A percentile compares a stretch with the other conserved stretches of the same genome.
These are phyloP conservation scores for Drosophila mimica DNA, from an alignment of 2,888 invertebrate species.

Conservation along the genomic window DNA sequence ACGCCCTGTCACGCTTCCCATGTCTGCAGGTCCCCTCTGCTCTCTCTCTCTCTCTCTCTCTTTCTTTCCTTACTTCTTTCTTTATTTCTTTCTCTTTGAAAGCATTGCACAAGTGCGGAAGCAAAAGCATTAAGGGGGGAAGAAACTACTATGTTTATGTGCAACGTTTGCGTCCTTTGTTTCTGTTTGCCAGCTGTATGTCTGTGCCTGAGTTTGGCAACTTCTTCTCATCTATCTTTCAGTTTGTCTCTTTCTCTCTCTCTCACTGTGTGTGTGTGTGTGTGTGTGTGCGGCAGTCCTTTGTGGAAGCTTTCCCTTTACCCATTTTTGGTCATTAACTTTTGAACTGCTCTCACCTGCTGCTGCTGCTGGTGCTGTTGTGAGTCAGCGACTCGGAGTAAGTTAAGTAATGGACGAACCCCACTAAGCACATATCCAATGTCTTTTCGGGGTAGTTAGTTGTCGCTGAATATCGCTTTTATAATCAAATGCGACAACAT, in stretches of 20 bases:
- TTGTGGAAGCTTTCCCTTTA: slow-evolving; percentile 44
- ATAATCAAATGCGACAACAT: slow-evolving; percentile 56
- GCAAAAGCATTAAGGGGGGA: slow-evolving; percentile 67
- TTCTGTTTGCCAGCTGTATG: slow-evolving; percentile 44
- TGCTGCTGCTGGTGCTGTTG: slow-evolving; percentile 19
- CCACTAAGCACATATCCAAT: slow-evolving; percentile 25
- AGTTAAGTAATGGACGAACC: slow-evolving; percentile 54
- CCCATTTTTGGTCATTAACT: slow-evolving; percentile 76
- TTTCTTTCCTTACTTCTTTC: not conserved
- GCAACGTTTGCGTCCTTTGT: slow-evolving; percentile 63
- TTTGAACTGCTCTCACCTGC: slow-evolving; percentile 71
- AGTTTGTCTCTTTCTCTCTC: slow-evolving; percentile 2
- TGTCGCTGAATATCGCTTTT: slow-evolving; percentile 25
- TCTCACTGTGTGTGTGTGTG: slow-evolving; percentile 1
- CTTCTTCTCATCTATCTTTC: slow-evolving; percentile 15
- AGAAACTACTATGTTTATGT: slow-evolving; percentile 59
- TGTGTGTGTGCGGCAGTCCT: slow-evolving; percentile 20
- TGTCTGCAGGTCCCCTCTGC: slow-evolving; percentile 16
- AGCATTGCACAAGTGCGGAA: slow-evolving; percentile 63
- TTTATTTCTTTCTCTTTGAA: slow-evolving; percentile 19
- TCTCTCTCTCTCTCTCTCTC: not conserved
- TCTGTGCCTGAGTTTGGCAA: slow-evolving; percentile 30
- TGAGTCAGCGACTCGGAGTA: slow-evolving; percentile 41
- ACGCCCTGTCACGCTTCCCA: slow-evolving; percentile 31
- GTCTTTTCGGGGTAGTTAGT: slow-evolving; percentile 30